A percentile compares a stretch with the other conserved stretches of the same genome.
Evolutionary conservation across 2,888 invertebrate species (phyloP).

Genomic region (Sepiola atlantica): DNA sequence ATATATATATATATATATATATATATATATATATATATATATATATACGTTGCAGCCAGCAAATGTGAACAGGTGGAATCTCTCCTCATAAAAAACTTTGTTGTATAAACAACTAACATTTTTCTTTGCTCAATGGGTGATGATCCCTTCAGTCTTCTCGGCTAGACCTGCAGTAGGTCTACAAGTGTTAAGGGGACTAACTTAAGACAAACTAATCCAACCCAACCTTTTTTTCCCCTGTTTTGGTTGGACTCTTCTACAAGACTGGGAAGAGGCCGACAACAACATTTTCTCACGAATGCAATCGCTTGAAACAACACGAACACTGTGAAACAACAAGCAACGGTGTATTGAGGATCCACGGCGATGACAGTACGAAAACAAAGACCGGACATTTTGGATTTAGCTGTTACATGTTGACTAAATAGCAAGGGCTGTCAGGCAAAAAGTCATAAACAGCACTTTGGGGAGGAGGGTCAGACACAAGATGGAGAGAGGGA

Average conservation of each 20-base stretch:
- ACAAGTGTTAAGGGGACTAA: background rate
- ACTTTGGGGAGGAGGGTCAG: background rate
- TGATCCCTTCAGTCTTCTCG: background rate
- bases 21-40: background rate
- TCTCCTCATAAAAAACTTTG: background rate
- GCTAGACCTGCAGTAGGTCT: background rate
- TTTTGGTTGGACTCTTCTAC: background rate
- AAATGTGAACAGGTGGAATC: background rate
- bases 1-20: too few species aligned
- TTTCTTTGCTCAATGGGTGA: background rate
- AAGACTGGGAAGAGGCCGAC: background rate
- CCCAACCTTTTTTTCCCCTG: background rate
- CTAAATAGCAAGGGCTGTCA: constrained; percentile 14
- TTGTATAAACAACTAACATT: constrained; percentile 13
- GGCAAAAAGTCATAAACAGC: background rate
- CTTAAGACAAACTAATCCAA: background rate
- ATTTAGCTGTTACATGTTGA: background rate
- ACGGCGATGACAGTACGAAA: background rate
- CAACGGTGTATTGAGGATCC: background rate
- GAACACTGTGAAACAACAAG: background rate
- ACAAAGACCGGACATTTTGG: background rate
- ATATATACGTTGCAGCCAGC: background rate
- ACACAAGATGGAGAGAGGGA: background rate
- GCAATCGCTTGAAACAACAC: background rate
- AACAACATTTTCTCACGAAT: background rate